phyloP scores from a whole-genome alignment of 2,888 invertebrate genomes.

The Altica lythri region DNA sequence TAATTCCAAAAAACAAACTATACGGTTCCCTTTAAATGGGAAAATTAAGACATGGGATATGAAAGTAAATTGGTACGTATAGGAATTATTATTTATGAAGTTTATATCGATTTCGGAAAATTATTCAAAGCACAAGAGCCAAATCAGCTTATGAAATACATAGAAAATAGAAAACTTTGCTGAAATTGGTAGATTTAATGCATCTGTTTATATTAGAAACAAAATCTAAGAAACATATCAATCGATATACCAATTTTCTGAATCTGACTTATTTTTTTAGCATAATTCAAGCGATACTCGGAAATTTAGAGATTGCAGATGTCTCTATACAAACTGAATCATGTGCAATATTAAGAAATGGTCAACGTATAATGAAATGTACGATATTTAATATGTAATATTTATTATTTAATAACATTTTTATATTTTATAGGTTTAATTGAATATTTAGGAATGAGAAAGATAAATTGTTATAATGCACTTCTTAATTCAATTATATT shows the following conservation, averaged over 20 bases:
- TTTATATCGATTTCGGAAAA: too few relatives aligned
- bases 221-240: too few relatives aligned
- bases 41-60: conserved; percentile 71
- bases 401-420: neutral
- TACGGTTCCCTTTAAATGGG: conserved; percentile 72
- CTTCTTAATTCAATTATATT: conserved; percentile 66
- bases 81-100: too few relatives aligned
- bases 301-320: conserved; percentile 70
- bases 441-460: conserved; percentile 61
- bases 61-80: conserved; percentile 74
- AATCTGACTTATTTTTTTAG: too few relatives aligned
- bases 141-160: too few relatives aligned
- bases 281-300: conserved; percentile 75
- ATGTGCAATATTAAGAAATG: conserved; percentile 68
- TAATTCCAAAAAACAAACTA: conserved; percentile 62
- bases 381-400: conserved; percentile 48
- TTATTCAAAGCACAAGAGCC: too few relatives aligned
- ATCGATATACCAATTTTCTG: too few relatives aligned
- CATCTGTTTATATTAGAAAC: too few relatives aligned
- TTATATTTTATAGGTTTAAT: conserved; percentile 59
- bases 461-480: conserved; percentile 57
- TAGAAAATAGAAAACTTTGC: too few relatives aligned
- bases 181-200: too few relatives aligned
- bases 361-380: conserved; percentile 73
- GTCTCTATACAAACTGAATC: conserved; percentile 73